Percentiles rank a stretch among this genome's conserved stretches.
phyloP scores from a whole-genome alignment of 2,888 invertebrate species.

The Altica lythri region DNA sequence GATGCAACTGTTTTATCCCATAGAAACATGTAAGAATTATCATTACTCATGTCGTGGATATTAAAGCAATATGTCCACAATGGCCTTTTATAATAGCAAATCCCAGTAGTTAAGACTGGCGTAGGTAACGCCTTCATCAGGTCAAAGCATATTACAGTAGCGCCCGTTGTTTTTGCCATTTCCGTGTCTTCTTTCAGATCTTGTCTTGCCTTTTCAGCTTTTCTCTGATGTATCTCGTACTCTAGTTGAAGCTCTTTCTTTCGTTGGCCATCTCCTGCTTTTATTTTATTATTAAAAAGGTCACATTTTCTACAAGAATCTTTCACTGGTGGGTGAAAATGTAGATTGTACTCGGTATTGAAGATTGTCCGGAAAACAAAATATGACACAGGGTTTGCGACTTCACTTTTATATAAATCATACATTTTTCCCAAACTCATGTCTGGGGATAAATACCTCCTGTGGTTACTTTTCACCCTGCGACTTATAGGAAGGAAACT shows the following conservation, averaged over 20 bases:
- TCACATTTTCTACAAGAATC: slow-evolving; percentile 28
- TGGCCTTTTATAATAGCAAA: slow-evolving; percentile 42
- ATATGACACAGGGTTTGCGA: slow-evolving; percentile 10
- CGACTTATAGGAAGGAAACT: slow-evolving; percentile 32
- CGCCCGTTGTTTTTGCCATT: slow-evolving; percentile 7
- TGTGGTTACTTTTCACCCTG: slow-evolving; percentile 29
- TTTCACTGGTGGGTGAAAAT: slow-evolving; percentile 22
- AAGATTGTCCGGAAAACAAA: slow-evolving; percentile 24
- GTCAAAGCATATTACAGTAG: slow-evolving; percentile 32
- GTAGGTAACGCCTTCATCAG: slow-evolving; percentile 44
- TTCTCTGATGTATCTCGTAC: slow-evolving; percentile 22
- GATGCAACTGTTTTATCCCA: slow-evolving; percentile 30
- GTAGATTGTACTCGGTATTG: slow-evolving; percentile 23
- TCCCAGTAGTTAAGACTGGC: slow-evolving; percentile 39
- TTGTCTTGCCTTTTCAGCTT: slow-evolving; percentile 20
- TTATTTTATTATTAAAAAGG: no score
- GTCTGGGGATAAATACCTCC: slow-evolving; percentile 36
- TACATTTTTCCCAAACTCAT: slow-evolving; percentile 37
- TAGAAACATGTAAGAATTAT: slow-evolving; percentile 25
- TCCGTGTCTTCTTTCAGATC: slow-evolving; percentile 10
- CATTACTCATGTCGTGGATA: slow-evolving; percentile 37
- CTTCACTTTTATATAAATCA: slow-evolving; percentile 29
- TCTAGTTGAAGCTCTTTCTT: slow-evolving; percentile 19
- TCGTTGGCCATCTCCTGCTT: neutral
- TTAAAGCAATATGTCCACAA: slow-evolving; percentile 42